Percentiles rank a stretch among this genome's conserved stretches.
phyloP scores from a whole-genome alignment of 92 coral and sea anemone species.

The Pocillopora grandis region DNA sequence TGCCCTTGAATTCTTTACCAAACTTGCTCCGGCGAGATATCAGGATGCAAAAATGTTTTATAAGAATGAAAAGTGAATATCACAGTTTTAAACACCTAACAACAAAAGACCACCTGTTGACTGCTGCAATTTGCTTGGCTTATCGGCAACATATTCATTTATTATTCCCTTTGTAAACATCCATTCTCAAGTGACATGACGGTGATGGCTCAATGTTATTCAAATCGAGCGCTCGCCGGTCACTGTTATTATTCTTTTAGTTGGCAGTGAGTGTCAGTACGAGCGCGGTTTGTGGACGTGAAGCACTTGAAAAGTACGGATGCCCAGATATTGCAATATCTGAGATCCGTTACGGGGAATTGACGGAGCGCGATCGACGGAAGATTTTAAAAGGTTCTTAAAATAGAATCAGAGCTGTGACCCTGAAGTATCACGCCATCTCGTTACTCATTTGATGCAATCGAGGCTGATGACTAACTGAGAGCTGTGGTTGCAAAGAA shows the following conservation, averaged over 20 bases:
- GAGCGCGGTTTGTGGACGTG: neutral
- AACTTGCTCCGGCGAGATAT: neutral
- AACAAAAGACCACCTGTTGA: constrained; percentile 31
- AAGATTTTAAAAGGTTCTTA: neutral
- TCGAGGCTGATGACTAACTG: constrained; percentile 6
- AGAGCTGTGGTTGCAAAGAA: constrained; percentile 1
- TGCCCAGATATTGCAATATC: neutral
- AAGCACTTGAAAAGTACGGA: neutral
- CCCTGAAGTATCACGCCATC: constrained; percentile 39
- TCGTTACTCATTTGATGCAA: constrained; percentile 2
- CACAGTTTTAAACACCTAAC: neutral
- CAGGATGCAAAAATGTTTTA: neutral
- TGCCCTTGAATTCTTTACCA: neutral
- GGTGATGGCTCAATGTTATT: constrained; percentile 30
- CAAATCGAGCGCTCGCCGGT: constrained; percentile 32
- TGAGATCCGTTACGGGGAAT: constrained; percentile 1
- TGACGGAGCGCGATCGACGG: constrained; percentile 31
- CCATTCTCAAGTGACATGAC: constrained; percentile 26
- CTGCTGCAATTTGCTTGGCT: constrained; percentile 29
- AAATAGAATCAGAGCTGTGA: constrained; percentile 32
- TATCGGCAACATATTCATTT: constrained; percentile 31
- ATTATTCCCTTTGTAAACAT: constrained; percentile 37
- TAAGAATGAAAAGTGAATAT: neutral
- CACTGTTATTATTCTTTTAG: constrained; percentile 12
- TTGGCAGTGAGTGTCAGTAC: constrained; percentile 4